Conservation (phyloP, 2,797 vertebrate genomes). For the Tachyglossus aculeatus region DNA sequence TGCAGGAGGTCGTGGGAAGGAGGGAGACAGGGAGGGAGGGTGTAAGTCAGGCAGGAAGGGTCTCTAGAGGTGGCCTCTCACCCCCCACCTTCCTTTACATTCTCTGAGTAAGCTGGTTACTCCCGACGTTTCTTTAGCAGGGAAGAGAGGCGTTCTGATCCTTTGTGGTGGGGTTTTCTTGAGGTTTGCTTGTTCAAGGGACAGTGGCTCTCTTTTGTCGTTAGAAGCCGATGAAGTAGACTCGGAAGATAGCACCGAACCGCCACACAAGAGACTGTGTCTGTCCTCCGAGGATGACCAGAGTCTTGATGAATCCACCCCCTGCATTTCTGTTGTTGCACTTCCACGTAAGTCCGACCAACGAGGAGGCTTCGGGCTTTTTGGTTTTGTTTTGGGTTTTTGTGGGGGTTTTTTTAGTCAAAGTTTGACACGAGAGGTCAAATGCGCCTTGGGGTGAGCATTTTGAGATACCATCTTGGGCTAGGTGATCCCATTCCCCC, state of each 20-base stretch:
- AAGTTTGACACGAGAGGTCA: too few species aligned
- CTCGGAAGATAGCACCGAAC: constrained; percentile 84
- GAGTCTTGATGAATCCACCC: constrained; percentile 77
- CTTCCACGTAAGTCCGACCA: constrained; percentile 91
- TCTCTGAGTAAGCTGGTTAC: constrained; percentile 2
- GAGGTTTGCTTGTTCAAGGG: not conserved
- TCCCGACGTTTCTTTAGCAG: not conserved
- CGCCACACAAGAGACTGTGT: constrained; percentile 89
- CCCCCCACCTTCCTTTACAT: too few species aligned
- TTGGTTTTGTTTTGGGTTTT: too few species aligned
- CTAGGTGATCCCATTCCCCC: too few species aligned
- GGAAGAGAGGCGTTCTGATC: constrained; percentile 14
- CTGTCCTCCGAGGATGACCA: constrained; percentile 85
- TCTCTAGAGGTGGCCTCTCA: too few species aligned
- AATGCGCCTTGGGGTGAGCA: too few species aligned
- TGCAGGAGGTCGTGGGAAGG: too few species aligned
- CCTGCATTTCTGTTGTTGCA: constrained; percentile 89
- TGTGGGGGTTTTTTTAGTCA: too few species aligned
- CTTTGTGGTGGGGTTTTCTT: constrained; percentile 15
- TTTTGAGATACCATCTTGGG: too few species aligned
- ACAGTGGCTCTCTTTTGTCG: not conserved
- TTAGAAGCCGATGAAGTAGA: constrained; percentile 79
- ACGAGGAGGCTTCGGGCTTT: too few species aligned
- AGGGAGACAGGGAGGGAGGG: too few species aligned
- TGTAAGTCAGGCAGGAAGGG: too few species aligned